These are phyloP conservation scores for Galagoides demidoff DNA, from an alignment of 2,797 vertebrate genomes.

Conservation along the genomic window DNA sequence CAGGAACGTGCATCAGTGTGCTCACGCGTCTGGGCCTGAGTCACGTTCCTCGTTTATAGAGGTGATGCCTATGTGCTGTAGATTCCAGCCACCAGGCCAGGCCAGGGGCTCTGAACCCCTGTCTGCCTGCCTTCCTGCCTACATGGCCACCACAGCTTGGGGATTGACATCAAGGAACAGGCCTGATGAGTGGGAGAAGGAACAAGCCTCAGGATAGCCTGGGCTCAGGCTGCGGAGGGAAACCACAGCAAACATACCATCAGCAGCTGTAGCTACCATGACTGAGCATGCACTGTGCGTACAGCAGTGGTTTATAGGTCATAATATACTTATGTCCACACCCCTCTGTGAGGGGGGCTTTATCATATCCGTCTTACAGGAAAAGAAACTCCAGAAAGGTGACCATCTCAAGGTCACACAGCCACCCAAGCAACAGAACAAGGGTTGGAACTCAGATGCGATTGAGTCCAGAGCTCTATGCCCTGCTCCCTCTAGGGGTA, in stretches of 20 bases:
- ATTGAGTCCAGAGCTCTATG: not conserved
- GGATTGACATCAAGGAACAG: not conserved
- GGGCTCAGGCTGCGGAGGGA: not conserved
- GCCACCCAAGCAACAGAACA: not conserved
- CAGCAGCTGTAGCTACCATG: no score
- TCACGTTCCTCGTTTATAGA: not conserved
- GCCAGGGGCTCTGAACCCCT: not conserved
- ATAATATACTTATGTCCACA: not conserved
- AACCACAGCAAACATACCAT: fast-evolving
- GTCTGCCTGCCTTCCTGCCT: not conserved
- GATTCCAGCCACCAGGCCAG: not conserved
- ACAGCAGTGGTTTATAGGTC: not conserved
- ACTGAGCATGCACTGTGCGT: fast-evolving
- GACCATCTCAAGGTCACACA: not conserved
- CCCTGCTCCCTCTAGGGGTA: not conserved
- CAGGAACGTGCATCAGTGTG: not conserved
- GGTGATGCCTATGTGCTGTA: fast-evolving
- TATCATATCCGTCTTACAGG: not conserved
- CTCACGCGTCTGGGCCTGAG: not conserved
- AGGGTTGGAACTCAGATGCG: not conserved
- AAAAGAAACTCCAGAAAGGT: not conserved
- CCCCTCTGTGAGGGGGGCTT: not conserved
- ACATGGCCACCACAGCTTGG: not conserved
- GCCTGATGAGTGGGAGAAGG: not conserved
- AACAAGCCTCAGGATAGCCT: not conserved